Base-by-base conservation (phyloP, 2,888 invertebrate species). In the Drosophila peninsularis region DNA sequence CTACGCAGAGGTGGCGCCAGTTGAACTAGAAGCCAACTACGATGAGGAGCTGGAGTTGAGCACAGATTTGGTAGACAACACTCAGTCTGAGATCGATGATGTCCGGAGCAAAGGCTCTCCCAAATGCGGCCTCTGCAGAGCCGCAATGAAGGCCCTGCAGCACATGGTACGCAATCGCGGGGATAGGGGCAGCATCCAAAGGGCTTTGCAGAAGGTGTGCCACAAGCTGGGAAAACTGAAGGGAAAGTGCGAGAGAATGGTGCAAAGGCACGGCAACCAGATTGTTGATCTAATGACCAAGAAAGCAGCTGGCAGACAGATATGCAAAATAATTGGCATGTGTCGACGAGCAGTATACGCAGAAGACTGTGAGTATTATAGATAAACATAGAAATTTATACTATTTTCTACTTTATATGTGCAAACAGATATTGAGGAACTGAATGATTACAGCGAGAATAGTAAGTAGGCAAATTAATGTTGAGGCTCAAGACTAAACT, bases 281-380 rank as follows among this genome's bases (percentile, higher is more conserved):
- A 61, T 69, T 4, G 45, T 52, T 5, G 55, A 69, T 6, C 39
- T 69, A 2, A 41, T 69, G 39, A 30, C 52, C 0, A 45, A 61
- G 19, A 54, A 32, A 11, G 7, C 21, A 10, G 10, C 10, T 3
- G 19, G 3, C 10, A 2, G 11, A 0, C 21, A 1, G 11, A 55
- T 69, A 11, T 69, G 69, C 55, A 68, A 45, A 6, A 3, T 41
- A 5, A 50, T 68, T 30, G 55, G 55, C n/a, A 24, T 52, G 3
- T 69, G 68, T 34, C 19, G 32, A 2, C 32, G 11, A 0, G 45
- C 37, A 1, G 14, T n/a, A 0, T 9, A 1, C 7, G n/a, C 5
- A 3, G 54, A 50, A 27, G 34, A 68, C 27, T 42, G 69, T 69
- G 10, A 68, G 69, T 68, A 21, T 32, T 2, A 7, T 21, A 49